Conservation (phyloP, 2,797 vertebrate genomes). For the Perodicticus potto region DNA sequence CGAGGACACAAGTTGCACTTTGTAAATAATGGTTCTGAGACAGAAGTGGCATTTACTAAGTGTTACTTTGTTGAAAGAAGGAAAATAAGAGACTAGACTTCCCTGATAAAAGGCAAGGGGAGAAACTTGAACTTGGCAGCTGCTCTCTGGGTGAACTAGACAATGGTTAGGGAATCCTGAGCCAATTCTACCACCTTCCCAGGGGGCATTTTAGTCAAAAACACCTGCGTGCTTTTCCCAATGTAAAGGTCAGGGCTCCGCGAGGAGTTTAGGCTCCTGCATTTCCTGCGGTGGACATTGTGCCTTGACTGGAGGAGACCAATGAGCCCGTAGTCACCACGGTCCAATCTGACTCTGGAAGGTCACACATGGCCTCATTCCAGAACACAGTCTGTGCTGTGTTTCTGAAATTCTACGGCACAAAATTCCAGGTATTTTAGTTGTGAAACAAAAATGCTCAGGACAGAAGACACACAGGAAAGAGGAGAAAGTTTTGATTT, state of each 20-base stretch:
- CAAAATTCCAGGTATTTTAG: not conserved
- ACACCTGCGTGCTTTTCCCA: not conserved
- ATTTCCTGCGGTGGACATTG: rapidly evolving
- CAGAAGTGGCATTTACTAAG: not conserved
- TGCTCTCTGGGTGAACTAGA: not conserved
- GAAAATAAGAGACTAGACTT: not conserved
- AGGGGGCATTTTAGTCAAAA: not conserved
- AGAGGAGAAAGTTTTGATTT: not conserved
- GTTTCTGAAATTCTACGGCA: not conserved
- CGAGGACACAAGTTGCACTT: not conserved
- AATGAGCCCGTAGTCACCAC: rapidly evolving
- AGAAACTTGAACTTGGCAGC: not conserved
- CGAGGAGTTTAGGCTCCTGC: not conserved
- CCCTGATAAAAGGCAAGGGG: not conserved
- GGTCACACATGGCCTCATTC: not conserved
- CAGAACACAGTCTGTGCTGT: not conserved
- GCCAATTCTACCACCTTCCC: not conserved
- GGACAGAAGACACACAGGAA: not conserved
- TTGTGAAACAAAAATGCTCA: not conserved
- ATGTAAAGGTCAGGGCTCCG: rapidly evolving
- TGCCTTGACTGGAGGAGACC: too few species aligned
- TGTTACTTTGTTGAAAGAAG: not conserved
- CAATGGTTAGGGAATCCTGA: rapidly evolving
- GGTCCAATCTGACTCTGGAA: not conserved
- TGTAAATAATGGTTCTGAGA: not conserved